These are phyloP conservation scores for Eidolon dupreanum DNA, from an alignment of 2,797 vertebrate genomes.

Conservation along the genomic window DNA sequence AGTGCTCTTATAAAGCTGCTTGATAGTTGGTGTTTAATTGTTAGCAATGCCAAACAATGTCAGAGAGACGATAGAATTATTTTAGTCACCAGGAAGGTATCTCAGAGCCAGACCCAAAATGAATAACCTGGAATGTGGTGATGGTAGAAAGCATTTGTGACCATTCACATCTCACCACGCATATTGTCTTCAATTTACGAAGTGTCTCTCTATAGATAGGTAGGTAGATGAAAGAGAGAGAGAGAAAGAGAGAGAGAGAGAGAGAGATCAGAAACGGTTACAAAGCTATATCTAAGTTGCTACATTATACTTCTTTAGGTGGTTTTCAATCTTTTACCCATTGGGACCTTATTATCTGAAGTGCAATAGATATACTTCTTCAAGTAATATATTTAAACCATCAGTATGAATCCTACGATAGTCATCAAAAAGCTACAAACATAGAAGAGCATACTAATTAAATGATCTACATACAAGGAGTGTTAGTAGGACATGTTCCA, in stretches of 20 bases:
- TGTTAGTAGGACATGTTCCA: neutral
- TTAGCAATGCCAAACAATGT: constrained; percentile 63
- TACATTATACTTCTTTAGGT: neutral
- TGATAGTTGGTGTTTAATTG: constrained; percentile 67
- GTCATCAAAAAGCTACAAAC: neutral
- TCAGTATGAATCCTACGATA: neutral
- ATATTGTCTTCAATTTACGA: constrained; percentile 37
- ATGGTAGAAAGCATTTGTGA: neutral
- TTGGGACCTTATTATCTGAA: neutral
- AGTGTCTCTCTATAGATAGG: neutral
- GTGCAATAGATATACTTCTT: neutral
- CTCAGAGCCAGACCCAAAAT: constrained; percentile 46
- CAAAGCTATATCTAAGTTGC: neutral
- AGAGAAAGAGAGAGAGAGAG: too few species aligned
- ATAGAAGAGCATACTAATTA: neutral
- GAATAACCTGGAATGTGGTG: constrained; percentile 59
- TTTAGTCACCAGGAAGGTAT: constrained; percentile 74
- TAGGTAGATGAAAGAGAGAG: neutral
- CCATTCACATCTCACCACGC: constrained; percentile 44
- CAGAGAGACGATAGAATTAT: constrained; percentile 62
- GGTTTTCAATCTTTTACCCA: neutral
- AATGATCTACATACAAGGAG: accelerated
- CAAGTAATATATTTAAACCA: neutral
- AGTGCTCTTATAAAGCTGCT: constrained; percentile 68
- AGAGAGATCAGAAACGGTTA: neutral